Percentiles rank a stretch among this genome's conserved stretches.
These are phyloP conservation scores for Drosophila lutescens DNA, from an alignment of 2,888 invertebrate species.

Conservation along the genomic window DNA sequence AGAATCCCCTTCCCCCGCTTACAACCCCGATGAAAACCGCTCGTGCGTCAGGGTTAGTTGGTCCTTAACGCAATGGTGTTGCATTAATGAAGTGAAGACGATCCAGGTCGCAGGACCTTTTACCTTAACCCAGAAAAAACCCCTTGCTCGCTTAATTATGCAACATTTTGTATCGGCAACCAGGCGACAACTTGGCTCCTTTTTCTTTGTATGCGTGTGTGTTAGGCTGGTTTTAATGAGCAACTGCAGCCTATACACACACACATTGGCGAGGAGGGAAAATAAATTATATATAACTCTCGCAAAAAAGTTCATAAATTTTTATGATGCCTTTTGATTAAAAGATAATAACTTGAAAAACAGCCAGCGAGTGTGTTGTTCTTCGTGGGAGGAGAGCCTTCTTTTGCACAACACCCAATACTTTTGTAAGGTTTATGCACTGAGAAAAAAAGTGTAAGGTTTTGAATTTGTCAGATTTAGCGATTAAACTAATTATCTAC, in stretches of 20 bases:
- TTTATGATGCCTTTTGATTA: conserved; percentile 63
- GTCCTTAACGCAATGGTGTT: conserved; percentile 33
- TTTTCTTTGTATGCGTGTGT: not conserved
- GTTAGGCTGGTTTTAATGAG: conserved; percentile 52
- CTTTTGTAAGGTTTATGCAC: not conserved
- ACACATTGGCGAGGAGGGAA: conserved; percentile 18
- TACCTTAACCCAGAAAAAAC: conserved; percentile 61
- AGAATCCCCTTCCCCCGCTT: not conserved
- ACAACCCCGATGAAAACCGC: conserved; percentile 11
- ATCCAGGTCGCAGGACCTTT: conserved; percentile 17
- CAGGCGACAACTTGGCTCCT: conserved; percentile 35
- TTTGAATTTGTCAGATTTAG: no score
- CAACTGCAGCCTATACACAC: conserved; percentile 16
- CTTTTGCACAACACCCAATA: not conserved
- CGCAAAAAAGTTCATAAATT: conserved; percentile 65
- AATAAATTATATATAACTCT: conserved; percentile 41
- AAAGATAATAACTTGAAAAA: conserved; percentile 53
- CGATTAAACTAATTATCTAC: no score
- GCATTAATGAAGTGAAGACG: conserved; percentile 55
- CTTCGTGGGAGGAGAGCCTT: not conserved
- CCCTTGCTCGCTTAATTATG: conserved; percentile 60
- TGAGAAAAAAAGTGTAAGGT: not conserved
- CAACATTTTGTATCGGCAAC: conserved; percentile 55
- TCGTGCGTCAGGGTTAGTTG: conserved; percentile 54
- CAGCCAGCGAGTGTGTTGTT: conserved; percentile 5